Base-by-base conservation (phyloP, 2,888 invertebrate genomes). In the Ischnura elegans region DNA sequence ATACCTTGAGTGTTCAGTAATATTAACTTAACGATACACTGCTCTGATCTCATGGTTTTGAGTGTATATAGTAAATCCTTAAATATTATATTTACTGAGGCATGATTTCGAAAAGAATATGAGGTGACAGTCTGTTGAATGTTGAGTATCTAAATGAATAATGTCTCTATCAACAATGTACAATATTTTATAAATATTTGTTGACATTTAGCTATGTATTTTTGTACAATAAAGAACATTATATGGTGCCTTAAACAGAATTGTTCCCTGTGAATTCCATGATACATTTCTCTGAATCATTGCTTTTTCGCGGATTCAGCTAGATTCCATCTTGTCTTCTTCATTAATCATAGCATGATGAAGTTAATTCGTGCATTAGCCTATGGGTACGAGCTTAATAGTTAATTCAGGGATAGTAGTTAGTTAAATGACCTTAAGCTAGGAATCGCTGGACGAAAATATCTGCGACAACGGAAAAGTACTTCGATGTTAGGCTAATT, bases 111-210 rank as follows among this genome's bases (percentile, higher is more conserved):
- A 36, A 6, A 76, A 13, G 76, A 25, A 76, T 36, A 76, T 76
- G 76, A 76, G 76, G 76, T 76, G 76, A 76, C 10, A 36, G 76
- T 29, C 76, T 76, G 36, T 76, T 29, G 76, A 36, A 36, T 76
- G 76, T 76, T 36, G 36, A 8, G 36, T 76, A 76, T 36, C 76
- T 29, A 76, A 36, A 36, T 76, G 76, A 36, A 76, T 36, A 36
- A 47, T 47, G 76, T 76, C 76, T 16, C n/a, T 36, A 76, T 76
- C 76, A 76, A 76, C 76, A 76, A 76, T 76, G 76, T 76, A 76
- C 76, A 76, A 76, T 76, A 36, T 76, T 76, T 76, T 76, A 76
- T 76, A 76, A 76, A 76, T 76, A 76, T 76, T 36, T 76, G 76
- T 36, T 76, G 76, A 76, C 36, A 76, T 36, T 76, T 76, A 76